Conservation (phyloP, 1,140 invertebrate species). For the Eubasilissa regina region DNA sequence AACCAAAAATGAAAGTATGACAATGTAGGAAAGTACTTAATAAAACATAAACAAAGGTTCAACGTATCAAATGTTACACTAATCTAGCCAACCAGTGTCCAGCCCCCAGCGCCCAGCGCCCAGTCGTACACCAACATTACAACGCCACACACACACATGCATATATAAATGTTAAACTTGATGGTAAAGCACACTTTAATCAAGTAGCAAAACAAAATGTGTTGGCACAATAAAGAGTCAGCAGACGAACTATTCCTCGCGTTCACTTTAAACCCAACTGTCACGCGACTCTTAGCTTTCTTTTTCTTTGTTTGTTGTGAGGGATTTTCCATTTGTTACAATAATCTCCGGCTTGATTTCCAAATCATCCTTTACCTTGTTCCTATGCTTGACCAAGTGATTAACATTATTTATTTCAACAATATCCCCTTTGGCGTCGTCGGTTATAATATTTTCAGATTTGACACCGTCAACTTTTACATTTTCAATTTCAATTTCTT, state of each 20-base stretch:
- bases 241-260: not conserved
- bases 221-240: not conserved
- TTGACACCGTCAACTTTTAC: not conserved
- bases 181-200: not conserved
- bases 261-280: not conserved
- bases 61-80: no score
- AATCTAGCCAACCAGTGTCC: no score
- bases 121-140: not conserved
- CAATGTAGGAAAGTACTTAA: no score
- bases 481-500: not conserved
- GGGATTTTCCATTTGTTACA: not conserved
- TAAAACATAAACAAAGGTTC: no score
- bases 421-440: not conserved
- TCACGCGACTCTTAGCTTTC: not conserved
- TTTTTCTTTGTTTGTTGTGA: constrained; percentile 6
- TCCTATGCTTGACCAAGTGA: not conserved
- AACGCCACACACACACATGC: not conserved
- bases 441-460: not conserved
- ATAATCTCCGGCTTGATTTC: not conserved
- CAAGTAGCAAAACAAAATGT: not conserved
- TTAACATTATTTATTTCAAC: not conserved
- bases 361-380: not conserved
- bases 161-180: not conserved
- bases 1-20: no score
- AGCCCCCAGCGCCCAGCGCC: no score